Conservation (phyloP, 2,888 invertebrate genomes). For the Himalopsyche japonica region DNA sequence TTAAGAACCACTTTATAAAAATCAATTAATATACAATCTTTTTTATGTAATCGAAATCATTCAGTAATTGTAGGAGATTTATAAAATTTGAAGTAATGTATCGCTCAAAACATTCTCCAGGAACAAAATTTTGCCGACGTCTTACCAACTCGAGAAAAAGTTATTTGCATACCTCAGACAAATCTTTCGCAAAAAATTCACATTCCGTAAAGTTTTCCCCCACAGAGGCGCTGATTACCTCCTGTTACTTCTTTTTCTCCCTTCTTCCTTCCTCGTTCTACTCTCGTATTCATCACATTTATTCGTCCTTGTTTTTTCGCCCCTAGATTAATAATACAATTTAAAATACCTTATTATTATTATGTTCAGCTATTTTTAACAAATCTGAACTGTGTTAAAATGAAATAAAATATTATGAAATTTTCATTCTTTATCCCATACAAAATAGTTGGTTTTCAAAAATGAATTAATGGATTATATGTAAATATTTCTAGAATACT, state of each 20-base stretch:
- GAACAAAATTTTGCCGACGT: conserved; percentile 26
- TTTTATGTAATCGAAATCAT: too few relatives aligned
- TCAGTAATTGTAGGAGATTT: not conserved
- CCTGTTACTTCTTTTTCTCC: not conserved
- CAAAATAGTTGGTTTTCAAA: too few relatives aligned
- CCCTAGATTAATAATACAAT: not conserved
- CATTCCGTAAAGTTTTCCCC: not conserved
- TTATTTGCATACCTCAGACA: conserved; percentile 28
- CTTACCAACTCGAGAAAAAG: conserved; percentile 10
- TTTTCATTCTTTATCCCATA: too few relatives aligned
- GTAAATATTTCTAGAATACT: too few relatives aligned
- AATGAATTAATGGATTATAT: too few relatives aligned
- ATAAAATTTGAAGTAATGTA: not conserved
- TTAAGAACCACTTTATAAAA: too few relatives aligned
- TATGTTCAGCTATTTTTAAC: too few relatives aligned
- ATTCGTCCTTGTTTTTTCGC: not conserved
- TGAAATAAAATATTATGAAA: too few relatives aligned
- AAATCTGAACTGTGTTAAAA: too few relatives aligned
- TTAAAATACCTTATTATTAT: too few relatives aligned
- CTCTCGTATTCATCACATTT: not conserved
- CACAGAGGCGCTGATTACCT: conserved; percentile 17
- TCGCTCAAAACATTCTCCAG: conserved; percentile 1
- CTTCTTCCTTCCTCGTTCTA: not conserved
- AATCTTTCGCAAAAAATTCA: not conserved
- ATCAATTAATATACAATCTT: too few relatives aligned